A percentile compares a stretch with the other conserved stretches of the same genome.
Conservation (phyloP, 2,888 invertebrate species). For the Prosopocoilus inquinatus region DNA sequence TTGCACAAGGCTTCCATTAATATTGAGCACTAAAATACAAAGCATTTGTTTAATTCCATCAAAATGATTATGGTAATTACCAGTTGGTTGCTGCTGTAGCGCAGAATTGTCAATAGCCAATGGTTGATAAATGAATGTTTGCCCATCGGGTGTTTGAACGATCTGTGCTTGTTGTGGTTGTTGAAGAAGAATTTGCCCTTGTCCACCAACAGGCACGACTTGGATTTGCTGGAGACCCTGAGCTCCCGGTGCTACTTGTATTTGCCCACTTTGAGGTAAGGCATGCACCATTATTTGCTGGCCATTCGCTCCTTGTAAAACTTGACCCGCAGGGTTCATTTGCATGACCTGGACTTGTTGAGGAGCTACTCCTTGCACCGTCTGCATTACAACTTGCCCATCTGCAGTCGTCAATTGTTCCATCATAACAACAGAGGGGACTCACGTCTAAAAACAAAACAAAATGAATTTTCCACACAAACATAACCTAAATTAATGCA, state of each 20-base stretch:
- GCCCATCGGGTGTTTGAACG: slow-evolving; percentile 89
- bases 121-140: slow-evolving; percentile 88
- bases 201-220: slow-evolving; percentile 64
- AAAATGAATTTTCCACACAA: neutral
- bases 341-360: slow-evolving; percentile 64
- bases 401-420: slow-evolving; percentile 59
- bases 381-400: slow-evolving; percentile 62
- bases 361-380: slow-evolving; percentile 53
- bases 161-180: slow-evolving; percentile 73
- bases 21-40: slow-evolving; percentile 64
- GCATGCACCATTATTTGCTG: slow-evolving; percentile 72
- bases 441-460: slow-evolving; percentile 1
- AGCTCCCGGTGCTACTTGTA: slow-evolving; percentile 65
- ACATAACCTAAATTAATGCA: slow-evolving; percentile 9
- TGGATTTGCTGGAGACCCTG: slow-evolving; percentile 70
- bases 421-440: slow-evolving; percentile 47
- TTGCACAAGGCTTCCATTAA: slow-evolving; percentile 78
- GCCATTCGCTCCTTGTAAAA: slow-evolving; percentile 65
- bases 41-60: slow-evolving; percentile 9
- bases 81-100: slow-evolving; percentile 62
- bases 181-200: slow-evolving; percentile 61
- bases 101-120: slow-evolving; percentile 57
- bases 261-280: slow-evolving; percentile 60
- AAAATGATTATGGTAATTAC: slow-evolving; percentile 25
- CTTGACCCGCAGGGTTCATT: slow-evolving; percentile 57